Percentiles rank a stretch among this genome's conserved stretches.
Evolutionary conservation across 2,113 vertebrate species (phyloP).

Genomic region (Archocentrus centrarchus): DNA sequence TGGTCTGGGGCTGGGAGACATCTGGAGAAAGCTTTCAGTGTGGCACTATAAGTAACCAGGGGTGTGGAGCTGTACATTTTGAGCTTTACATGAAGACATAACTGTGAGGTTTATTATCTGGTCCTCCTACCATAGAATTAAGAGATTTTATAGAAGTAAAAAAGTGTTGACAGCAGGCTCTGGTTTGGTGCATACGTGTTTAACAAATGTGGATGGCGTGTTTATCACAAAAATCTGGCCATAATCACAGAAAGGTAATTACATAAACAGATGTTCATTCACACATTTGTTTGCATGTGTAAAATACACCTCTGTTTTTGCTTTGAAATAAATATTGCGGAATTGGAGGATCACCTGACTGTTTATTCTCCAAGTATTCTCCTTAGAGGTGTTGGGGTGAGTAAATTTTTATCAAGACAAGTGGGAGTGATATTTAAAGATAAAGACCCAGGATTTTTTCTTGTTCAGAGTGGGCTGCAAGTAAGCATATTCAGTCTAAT

Average conservation of each 20-base stretch:
- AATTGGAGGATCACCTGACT: neutral
- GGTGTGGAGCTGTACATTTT: conserved; percentile 1
- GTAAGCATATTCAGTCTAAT: neutral
- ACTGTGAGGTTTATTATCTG: conserved; percentile 5
- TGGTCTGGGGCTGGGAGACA: conserved; percentile 53
- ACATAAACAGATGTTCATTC: conserved; percentile 14
- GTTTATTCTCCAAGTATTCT: neutral
- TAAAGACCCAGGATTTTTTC: neutral
- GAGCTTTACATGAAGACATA: neutral
- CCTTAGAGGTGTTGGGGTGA: neutral
- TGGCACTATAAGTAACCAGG: conserved; percentile 1
- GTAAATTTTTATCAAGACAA: neutral
- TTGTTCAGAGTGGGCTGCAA: neutral
- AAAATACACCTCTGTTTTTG: neutral
- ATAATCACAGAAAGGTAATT: conserved; percentile 20
- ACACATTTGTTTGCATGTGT: neutral
- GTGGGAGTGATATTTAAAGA: neutral
- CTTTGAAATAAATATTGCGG: neutral
- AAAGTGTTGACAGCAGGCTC: conserved; percentile 10
- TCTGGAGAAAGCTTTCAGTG: conserved; percentile 43
- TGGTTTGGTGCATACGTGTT: neutral
- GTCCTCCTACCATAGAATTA: neutral
- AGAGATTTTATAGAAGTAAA: conserved; percentile 17
- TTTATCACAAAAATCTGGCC: conserved; percentile 6
- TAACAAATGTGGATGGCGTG: conserved; percentile 10